These are phyloP conservation scores for Daphoenositta chrysoptera DNA, from an alignment of 2,113 vertebrate species.

Conservation along the genomic window DNA sequence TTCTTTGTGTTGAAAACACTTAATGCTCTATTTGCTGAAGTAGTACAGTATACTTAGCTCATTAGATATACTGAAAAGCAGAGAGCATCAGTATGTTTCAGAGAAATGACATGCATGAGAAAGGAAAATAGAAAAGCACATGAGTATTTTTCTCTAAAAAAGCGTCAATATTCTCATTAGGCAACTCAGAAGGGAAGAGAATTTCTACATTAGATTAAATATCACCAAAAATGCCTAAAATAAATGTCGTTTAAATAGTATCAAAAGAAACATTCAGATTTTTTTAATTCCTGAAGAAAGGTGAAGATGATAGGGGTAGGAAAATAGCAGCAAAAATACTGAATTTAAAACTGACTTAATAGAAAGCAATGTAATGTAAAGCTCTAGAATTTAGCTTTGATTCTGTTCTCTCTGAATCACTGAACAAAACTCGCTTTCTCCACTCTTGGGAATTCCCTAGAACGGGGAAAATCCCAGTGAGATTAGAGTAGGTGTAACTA, in stretches of 20 bases:
- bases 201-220: neutral
- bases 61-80: neutral
- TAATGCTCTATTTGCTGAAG: neutral
- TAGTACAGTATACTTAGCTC: neutral
- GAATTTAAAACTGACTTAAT: neutral
- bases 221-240: neutral
- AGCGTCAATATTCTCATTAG: neutral
- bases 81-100: neutral
- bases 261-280: neutral
- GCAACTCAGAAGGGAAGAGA: neutral
- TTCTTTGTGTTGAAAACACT: neutral
- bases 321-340: neutral
- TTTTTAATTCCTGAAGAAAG: neutral
- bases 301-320: neutral
- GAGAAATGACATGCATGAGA: neutral
- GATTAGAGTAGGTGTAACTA: conserved; percentile 13
- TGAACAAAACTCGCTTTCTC: neutral
- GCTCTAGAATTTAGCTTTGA: neutral
- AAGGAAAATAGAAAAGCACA: neutral
- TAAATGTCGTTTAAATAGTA: neutral
- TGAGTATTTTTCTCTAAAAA: neutral
- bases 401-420: neutral
- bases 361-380: neutral
- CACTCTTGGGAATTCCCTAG: conserved; percentile 7
- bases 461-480: conserved; percentile 11